Evolutionary conservation across 2,113 vertebrate genomes (phyloP), one percentile per base, ranked within the genome.

Genomic region (Camelus dromedarius): DNA sequence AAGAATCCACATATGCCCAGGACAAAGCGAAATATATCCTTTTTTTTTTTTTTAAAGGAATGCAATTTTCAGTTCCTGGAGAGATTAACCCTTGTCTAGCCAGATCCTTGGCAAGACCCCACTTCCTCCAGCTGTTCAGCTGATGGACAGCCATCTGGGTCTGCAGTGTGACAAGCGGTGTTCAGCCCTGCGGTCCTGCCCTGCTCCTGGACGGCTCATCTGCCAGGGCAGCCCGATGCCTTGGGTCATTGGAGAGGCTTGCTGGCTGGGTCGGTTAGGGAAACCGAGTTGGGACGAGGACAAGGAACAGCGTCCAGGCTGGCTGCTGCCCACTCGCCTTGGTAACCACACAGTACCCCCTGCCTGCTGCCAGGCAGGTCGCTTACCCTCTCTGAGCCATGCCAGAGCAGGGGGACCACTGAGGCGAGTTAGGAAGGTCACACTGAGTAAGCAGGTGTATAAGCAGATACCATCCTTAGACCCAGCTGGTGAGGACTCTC

Each of bases 21-120:
- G 96, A 77, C 96, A 95, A 16, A 97, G 96, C 95, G 38, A 56
- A 97, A 98, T 97, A 97, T 97, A 97, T 98, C 97, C 76, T 96
- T 72, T 52, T 81, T 58, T 42, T 62, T 60, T 77, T 54, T 77
- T 58, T 89, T 97, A 28, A 30, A 66, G 48, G 24, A 98, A 96
- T 94, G 96, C 96, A 96, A 93, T 98, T 97, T 98, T 94, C 79
- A 97, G 18, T 97, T 97, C 62, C 0, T 95, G 0, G 2, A 96
- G 79, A 81, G 83, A 89, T 98, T 98, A 98, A 98, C 98, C 96
- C 98, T 93, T 72, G 9, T 28, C 7, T 82, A 26, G 0, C 85
- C 80, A 48, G 48, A 67, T 72, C 1, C n/a, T n/a, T 48, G 42
- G 30, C 30, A 9, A 32, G 30, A 6, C 14, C 62, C 26, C 9